Conservation (phyloP, 2,797 vertebrate genomes). For the Paedocypris micromegethes region DNA sequence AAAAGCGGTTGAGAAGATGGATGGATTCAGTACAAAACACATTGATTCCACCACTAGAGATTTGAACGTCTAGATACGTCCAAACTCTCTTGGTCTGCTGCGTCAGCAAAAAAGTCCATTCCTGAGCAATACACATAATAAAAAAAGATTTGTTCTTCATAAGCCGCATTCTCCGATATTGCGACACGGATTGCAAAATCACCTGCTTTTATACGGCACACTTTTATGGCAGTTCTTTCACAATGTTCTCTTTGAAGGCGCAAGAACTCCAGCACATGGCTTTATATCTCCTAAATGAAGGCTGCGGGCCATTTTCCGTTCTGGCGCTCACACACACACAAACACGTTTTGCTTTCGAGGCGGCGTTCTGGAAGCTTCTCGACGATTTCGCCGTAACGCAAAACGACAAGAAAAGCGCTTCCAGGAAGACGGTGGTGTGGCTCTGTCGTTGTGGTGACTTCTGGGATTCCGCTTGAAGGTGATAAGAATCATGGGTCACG, state of each 20-base stretch:
- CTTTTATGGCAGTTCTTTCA: constrained; percentile 36
- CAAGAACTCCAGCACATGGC: constrained; percentile 11
- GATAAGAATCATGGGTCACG: too few relatives aligned
- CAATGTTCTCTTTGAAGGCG: constrained; percentile 36
- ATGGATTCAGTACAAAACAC: too few relatives aligned
- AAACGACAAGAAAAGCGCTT: too few relatives aligned
- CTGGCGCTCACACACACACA: constrained; percentile 21
- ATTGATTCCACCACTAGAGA: too few relatives aligned
- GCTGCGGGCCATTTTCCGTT: constrained; percentile 40
- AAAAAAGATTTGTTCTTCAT: constrained; percentile 9
- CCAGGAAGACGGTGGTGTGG: too few relatives aligned
- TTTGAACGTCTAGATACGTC: too few relatives aligned
- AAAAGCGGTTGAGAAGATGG: too few relatives aligned
- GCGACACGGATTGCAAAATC: constrained; percentile 42
- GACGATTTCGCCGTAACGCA: too few relatives aligned
- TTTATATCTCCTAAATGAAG: constrained; percentile 42
- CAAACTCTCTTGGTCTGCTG: too few relatives aligned
- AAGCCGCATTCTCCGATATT: constrained; percentile 24
- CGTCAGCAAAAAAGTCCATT: not conserved
- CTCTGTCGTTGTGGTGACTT: too few relatives aligned
- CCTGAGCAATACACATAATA: constrained; percentile 10
- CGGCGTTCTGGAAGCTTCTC: constrained; percentile 5
- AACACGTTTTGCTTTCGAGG: constrained; percentile 11
- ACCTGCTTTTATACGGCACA: constrained; percentile 15
- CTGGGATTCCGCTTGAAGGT: too few relatives aligned